phyloP scores from a whole-genome alignment of 2,888 invertebrate genomes.

The Heterodera filipjevi region DNA sequence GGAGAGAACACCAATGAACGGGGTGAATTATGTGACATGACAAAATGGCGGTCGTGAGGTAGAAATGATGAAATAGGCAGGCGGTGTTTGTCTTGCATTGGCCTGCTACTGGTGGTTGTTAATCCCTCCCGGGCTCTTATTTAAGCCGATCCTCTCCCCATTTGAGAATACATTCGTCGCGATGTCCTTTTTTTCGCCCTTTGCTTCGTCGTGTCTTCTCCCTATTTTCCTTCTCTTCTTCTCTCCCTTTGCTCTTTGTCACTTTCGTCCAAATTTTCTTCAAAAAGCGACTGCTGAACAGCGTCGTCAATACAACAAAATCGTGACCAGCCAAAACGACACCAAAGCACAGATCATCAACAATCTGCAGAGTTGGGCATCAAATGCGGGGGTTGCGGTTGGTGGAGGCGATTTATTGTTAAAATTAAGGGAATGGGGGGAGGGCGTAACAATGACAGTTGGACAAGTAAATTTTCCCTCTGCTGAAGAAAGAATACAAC shows the following conservation, averaged over 20 bases:
- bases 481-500: constrained; percentile 21
- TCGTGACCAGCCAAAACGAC: constrained; percentile 15
- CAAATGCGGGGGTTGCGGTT: constrained; percentile 11
- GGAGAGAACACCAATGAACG: neutral
- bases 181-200: neutral
- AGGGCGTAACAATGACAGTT: neutral
- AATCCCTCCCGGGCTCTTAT: neutral
- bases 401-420: neutral
- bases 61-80: neutral
- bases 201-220: neutral
- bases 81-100: neutral
- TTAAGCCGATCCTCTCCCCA: neutral
- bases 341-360: constrained; percentile 12
- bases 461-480: neutral
- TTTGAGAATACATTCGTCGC: neutral
- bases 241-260: neutral
- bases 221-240: neutral
- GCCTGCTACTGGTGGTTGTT: neutral
- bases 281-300: neutral
- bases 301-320: neutral
- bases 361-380: constrained; percentile 15
- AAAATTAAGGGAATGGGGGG: neutral
- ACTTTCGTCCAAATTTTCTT: neutral
- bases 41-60: neutral
- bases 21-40: neutral